A percentile compares a stretch with the other conserved stretches of the same genome.
Conservation (phyloP, 2,113 vertebrate genomes). For the Etheostoma spectabile region DNA sequence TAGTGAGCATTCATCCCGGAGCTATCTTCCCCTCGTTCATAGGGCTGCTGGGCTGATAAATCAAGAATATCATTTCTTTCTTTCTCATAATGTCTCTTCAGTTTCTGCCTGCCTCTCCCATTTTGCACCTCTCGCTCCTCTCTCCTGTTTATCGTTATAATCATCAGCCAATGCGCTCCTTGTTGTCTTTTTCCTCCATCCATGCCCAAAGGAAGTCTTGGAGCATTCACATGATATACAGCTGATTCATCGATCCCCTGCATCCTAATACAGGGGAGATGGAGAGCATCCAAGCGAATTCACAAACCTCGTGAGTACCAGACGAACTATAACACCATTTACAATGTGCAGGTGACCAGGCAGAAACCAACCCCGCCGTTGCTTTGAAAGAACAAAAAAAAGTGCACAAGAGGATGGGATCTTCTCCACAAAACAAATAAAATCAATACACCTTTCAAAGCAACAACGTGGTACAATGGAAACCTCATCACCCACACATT, state of each 20-base stretch:
- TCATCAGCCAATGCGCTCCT: conserved; percentile 27
- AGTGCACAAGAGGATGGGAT: conserved; percentile 19
- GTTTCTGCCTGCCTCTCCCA: conserved; percentile 2
- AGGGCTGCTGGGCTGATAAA: conserved; percentile 52
- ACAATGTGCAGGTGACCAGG: conserved; percentile 31
- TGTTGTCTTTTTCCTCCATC: conserved; percentile 29
- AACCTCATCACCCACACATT: conserved; percentile 28
- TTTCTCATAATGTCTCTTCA: conserved; percentile 6
- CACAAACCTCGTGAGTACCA: conserved; percentile 5
- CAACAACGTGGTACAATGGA: conserved; percentile 3
- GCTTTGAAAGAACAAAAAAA: not conserved
- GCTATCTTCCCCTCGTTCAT: conserved; percentile 55
- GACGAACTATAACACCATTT: not conserved
- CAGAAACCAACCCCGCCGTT: not conserved
- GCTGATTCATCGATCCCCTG: conserved; percentile 57
- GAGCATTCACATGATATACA: conserved; percentile 44
- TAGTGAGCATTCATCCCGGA: conserved; percentile 36
- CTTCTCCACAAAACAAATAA: conserved; percentile 44
- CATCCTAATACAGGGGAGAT: conserved; percentile 27
- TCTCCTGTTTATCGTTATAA: conserved; percentile 40
- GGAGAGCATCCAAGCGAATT: conserved; percentile 19
- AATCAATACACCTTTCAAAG: conserved; percentile 40
- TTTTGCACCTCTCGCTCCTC: conserved; percentile 16
- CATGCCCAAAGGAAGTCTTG: conserved; percentile 23
- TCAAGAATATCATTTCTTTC: conserved; percentile 58